phyloP scores from a whole-genome alignment of 2,888 invertebrate species.

The Drosophila ustulata region DNA sequence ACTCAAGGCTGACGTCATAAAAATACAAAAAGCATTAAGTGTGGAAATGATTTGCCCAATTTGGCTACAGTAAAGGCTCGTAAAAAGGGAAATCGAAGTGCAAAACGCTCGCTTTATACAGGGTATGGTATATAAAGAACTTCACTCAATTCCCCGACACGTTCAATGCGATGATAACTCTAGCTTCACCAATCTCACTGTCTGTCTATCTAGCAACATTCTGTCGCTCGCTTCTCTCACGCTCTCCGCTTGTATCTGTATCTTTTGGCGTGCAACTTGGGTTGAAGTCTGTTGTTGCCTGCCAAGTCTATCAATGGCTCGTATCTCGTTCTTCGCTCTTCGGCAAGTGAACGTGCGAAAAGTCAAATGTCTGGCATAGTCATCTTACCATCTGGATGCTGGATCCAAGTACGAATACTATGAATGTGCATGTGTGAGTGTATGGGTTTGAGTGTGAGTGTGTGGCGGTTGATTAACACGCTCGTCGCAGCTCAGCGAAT shows the following conservation, averaged over 20 bases:
- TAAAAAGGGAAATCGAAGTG: neutral
- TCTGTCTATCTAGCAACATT: constrained; percentile 27
- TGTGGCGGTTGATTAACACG: constrained; percentile 68
- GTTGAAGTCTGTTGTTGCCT: constrained; percentile 28
- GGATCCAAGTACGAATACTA: neutral
- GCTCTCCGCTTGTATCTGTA: neutral
- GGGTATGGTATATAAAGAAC: neutral
- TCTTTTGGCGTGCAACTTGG: constrained; percentile 19
- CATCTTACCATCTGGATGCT: constrained; percentile 27
- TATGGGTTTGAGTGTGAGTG: constrained; percentile 4
- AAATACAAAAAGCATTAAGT: neutral
- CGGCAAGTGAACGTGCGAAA: constrained; percentile 59
- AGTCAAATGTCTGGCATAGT: constrained; percentile 43
- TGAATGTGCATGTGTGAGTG: neutral
- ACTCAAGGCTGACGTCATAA: constrained; percentile 12
- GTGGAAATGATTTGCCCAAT: constrained; percentile 1
- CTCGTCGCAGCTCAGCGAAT: constrained; percentile 41
- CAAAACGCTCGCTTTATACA: neutral
- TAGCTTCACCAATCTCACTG: constrained; percentile 23
- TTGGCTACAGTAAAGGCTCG: neutral
- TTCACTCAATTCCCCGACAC: constrained; percentile 34
- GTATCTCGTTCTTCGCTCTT: constrained; percentile 51
- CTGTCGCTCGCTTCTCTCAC: neutral
- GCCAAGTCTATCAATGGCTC: constrained; percentile 45
- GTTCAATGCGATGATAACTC: constrained; percentile 40